These are phyloP conservation scores for Phrynosoma platyrhinos DNA, from an alignment of 2,113 vertebrate genomes.

Conservation along the genomic window DNA sequence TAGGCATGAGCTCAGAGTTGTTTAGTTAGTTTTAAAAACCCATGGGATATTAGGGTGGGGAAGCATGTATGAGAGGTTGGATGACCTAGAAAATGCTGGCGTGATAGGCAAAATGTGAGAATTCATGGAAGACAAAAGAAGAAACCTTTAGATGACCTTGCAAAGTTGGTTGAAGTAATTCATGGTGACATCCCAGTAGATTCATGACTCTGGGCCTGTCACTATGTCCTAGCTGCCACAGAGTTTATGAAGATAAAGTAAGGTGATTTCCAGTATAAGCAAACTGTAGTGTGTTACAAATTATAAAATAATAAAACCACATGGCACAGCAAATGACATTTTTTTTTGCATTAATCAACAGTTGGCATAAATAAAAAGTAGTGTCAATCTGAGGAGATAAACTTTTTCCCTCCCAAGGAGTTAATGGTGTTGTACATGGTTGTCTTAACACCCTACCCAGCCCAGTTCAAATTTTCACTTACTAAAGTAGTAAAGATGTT, in stretches of 20 bases:
- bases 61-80: too few species aligned
- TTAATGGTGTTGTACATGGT: background rate
- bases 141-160: background rate
- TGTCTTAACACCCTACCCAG: background rate
- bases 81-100: background rate
- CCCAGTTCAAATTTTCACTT: background rate
- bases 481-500: too few species aligned
- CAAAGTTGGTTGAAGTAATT: background rate
- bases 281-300: background rate
- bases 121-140: background rate
- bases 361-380: background rate
- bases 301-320: background rate
- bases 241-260: background rate
- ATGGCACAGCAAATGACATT: background rate
- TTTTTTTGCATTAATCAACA: background rate
- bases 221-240: background rate
- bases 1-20: constrained; percentile 7
- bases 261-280: background rate
- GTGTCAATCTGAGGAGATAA: background rate
- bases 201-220: background rate
- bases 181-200: background rate
- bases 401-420: background rate
- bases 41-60: background rate
- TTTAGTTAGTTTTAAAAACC: background rate
- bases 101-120: background rate